A percentile compares a stretch with the other conserved stretches of the same genome.
These are phyloP conservation scores for Gymnoscopelus braueri DNA, from an alignment of 2,797 vertebrate species.

Conservation along the genomic window DNA sequence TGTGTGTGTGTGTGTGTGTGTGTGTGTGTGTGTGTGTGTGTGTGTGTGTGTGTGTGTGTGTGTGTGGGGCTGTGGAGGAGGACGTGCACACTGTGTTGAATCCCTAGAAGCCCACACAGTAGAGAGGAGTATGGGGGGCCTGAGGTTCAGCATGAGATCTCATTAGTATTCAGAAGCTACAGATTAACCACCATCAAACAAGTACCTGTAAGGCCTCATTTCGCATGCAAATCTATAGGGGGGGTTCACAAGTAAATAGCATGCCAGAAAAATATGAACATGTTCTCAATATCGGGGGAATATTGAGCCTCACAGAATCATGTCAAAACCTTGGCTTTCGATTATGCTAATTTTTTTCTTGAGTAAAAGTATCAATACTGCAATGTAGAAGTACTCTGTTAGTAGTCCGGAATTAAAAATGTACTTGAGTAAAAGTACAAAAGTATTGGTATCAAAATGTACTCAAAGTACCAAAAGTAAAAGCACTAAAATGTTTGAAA, in stretches of 20 bases:
- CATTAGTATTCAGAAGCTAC: conserved; percentile 13
- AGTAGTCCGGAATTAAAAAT: no score
- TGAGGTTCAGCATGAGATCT: conserved; percentile 18
- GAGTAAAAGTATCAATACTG: no score
- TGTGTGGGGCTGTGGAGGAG: neutral
- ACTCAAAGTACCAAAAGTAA: no score
- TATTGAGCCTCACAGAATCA: no score
- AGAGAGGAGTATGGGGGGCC: conserved; percentile 14
- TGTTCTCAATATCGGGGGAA: neutral
- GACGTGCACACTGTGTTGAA: neutral
- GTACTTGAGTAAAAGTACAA: no score
- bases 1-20: conserved; percentile 12
- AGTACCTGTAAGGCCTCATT: conserved; percentile 11
- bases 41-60: neutral
- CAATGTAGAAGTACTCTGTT: no score
- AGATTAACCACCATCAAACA: conserved; percentile 25
- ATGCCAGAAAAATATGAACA: no score
- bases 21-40: neutral
- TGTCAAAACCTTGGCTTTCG: no score
- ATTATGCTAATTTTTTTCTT: no score
- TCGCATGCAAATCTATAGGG: conserved; percentile 14
- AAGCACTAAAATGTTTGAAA: no score
- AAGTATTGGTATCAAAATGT: no score
- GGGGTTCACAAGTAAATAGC: no score
- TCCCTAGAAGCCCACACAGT: conserved; percentile 20